Evolutionary conservation across 2,797 vertebrate species (phyloP).

Genomic region (Synaphobranchus kaupii): DNA sequence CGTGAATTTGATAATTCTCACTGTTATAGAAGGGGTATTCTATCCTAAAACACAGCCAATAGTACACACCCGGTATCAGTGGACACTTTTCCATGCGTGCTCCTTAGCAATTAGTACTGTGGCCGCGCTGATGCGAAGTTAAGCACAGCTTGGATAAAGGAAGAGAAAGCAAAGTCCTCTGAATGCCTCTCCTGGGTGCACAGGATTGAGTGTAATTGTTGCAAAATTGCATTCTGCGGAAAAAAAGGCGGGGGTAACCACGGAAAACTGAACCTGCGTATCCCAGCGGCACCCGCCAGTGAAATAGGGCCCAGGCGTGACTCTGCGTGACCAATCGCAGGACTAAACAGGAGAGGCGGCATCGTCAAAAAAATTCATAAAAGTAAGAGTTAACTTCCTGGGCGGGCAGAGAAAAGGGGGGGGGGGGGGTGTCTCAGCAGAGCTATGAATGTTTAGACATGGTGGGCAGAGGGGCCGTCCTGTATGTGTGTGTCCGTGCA

Average conservation of each 20-base stretch:
- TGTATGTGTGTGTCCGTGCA: conserved; percentile 47
- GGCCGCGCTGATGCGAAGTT: background rate
- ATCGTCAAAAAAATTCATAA: conserved; percentile 42
- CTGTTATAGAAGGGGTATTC: background rate
- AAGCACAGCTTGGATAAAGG: background rate
- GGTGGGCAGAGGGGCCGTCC: conserved; percentile 40
- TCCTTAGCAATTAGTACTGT: background rate
- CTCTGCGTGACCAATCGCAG: background rate
- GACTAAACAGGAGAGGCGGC: conserved; percentile 39
- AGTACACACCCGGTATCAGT: background rate
- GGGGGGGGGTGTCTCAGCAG: conserved; percentile 15
- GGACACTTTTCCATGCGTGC: background rate
- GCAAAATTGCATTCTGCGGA: background rate
- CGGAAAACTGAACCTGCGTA: background rate
- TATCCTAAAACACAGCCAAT: background rate
- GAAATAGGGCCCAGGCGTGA: conserved; percentile 36
- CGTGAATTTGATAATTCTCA: background rate
- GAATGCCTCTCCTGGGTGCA: background rate
- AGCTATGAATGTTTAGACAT: conserved; percentile 5
- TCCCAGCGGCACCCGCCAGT: background rate
- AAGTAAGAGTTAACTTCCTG: conserved; percentile 38
- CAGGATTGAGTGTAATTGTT: background rate
- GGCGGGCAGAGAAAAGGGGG: background rate
- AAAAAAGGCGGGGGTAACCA: background rate
- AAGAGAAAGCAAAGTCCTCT: background rate